Conservation (phyloP, 2,797 vertebrate species). For the Carapus acus region DNA sequence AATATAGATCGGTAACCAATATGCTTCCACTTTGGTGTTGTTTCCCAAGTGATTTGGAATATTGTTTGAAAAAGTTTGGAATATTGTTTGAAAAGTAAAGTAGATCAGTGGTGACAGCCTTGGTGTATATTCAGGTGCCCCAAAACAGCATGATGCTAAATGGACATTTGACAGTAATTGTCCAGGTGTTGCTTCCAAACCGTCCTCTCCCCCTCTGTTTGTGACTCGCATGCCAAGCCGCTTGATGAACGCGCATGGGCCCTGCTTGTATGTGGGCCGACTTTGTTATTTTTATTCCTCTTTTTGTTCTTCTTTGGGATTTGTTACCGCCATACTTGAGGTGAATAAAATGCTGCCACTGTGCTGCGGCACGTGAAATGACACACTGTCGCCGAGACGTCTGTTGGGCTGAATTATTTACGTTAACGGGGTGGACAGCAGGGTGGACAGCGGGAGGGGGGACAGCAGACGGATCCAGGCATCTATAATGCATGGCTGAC, state of each 20-base stretch:
- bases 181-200: constrained; percentile 19
- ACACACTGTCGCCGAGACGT: constrained; percentile 46
- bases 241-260: constrained; percentile 35
- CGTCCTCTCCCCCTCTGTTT: constrained; percentile 4
- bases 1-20: no score
- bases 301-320: constrained; percentile 32
- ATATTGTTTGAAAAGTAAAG: background rate
- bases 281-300: constrained; percentile 7
- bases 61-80: no score
- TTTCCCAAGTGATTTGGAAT: no score
- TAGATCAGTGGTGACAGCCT: no score
- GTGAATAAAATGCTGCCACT: constrained; percentile 35
- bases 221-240: constrained; percentile 41
- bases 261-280: constrained; percentile 27
- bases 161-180: background rate
- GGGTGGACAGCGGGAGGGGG: background rate
- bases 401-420: constrained; percentile 67
- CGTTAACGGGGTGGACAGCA: constrained; percentile 5
- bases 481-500: constrained; percentile 58
- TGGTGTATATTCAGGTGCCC: no score
- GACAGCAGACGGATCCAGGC: constrained; percentile 43
- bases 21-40: no score
- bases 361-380: constrained; percentile 52
- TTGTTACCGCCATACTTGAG: constrained; percentile 3
- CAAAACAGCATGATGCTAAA: no score